Conservation (phyloP, 2,888 invertebrate species). For the Coleophora flavipennella region DNA sequence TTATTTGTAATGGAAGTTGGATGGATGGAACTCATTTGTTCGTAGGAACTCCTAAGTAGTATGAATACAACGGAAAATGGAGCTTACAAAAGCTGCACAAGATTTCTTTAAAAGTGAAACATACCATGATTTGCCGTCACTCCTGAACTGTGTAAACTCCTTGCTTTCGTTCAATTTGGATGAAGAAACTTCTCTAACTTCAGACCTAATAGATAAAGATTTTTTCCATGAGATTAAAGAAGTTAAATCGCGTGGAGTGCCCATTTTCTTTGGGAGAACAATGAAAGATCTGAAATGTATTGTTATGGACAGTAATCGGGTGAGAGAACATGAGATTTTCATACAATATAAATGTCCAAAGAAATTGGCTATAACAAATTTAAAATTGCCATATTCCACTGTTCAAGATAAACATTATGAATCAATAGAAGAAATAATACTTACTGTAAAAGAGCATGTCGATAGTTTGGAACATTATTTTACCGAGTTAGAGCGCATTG, state of each 20-base stretch:
- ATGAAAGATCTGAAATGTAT: slow-evolving; percentile 42
- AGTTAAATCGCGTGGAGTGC: slow-evolving; percentile 13
- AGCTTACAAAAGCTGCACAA: slow-evolving; percentile 1
- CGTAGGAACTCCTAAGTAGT: too few species aligned
- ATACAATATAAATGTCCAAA: slow-evolving; percentile 32
- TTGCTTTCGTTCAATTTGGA: slow-evolving; percentile 14
- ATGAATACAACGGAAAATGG: too few species aligned
- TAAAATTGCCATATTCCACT: slow-evolving; percentile 36
- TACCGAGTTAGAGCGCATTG: slow-evolving; percentile 44
- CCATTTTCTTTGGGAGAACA: slow-evolving; percentile 45
- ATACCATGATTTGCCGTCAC: slow-evolving; percentile 9
- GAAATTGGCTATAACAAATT: slow-evolving; percentile 30
- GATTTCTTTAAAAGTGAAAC: slow-evolving; percentile 6
- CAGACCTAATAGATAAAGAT: slow-evolving; percentile 33
- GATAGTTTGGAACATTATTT: slow-evolving; percentile 39
- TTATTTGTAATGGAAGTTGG: too few species aligned
- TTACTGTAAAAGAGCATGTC: slow-evolving; percentile 27
- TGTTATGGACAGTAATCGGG: slow-evolving; percentile 27
- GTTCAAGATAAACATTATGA: slow-evolving; percentile 37
- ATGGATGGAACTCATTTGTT: too few species aligned
- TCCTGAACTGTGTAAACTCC: slow-evolving; percentile 16
- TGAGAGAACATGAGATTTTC: slow-evolving; percentile 39
- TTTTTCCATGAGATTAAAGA: slow-evolving; percentile 39
- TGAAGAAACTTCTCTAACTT: slow-evolving; percentile 17
- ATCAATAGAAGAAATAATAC: slow-evolving; percentile 33